Base-by-base conservation (phyloP, 2,888 invertebrate genomes). In the Archips crataeganus region DNA sequence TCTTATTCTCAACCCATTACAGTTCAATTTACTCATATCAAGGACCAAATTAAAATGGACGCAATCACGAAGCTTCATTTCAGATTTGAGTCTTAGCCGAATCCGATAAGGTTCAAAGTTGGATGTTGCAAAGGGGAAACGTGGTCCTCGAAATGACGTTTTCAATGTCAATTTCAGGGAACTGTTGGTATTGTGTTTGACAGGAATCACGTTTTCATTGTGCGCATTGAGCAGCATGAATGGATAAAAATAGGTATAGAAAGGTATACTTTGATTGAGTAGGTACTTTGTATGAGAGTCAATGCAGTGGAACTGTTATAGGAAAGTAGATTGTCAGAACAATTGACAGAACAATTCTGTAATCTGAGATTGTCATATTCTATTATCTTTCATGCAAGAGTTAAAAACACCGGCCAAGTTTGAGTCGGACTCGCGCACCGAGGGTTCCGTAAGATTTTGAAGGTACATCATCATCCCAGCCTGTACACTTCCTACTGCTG, bases 81-180 rank as follows among this genome's bases (percentile, higher is more conserved):
- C 57, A 51, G 15, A 3, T 45, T 11, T 45, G 10, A 36, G 42
- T n/a, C 39, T 60, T 60, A 60, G n/a, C 2, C 6, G 36, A 39
- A 8, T 60, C 4, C 2, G n/a, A 39, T 60, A 60, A 39, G 60
- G 60, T 60, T 32, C 32, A 11, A 57, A 9, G 3, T 57, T 57
- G 57, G 9, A 57, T 57, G 32, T 32, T 5, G 54, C 4, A 57
- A 57, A 0, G 49, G 23, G 11, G 42, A 45, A 42, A 67, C 66
- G 57, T 67, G 54, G 36, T 4, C 23, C 15, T 13, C 5, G 51
- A 23, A 32, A 67, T 66, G 66, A 66, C 54, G 57, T 57, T 57
- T 15, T 57, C 66, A 67, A 39, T 67, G 66, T 67, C 66, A 57
- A 39, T 54, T 67, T 57, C 66, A 67, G 66, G 57, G 54, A 67